phyloP scores from a whole-genome alignment of 2,113 vertebrate genomes.

The Paralichthys olivaceus region DNA sequence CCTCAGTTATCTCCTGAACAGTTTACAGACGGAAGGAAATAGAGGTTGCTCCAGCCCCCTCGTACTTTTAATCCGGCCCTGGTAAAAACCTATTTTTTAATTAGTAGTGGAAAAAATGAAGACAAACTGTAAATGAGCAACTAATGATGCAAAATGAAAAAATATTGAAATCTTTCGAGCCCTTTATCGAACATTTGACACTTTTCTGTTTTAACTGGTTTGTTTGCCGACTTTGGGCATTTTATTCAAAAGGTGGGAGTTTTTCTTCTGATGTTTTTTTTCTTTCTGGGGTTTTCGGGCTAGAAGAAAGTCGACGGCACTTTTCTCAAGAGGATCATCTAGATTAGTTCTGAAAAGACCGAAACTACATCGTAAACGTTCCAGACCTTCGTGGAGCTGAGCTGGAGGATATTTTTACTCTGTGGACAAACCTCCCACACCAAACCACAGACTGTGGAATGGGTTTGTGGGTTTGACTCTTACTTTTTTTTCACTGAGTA shows the following conservation, averaged over 20 bases:
- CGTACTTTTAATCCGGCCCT: background rate
- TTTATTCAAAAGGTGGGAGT: slow-evolving; percentile 10
- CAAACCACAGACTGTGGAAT: slow-evolving; percentile 69
- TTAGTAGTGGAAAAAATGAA: background rate
- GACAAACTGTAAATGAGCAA: background rate
- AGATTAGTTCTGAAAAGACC: background rate
- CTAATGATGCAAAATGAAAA: background rate
- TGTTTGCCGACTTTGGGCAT: slow-evolving; percentile 30
- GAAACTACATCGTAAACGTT: background rate
- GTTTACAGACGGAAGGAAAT: too few species aligned
- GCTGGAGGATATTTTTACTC: slow-evolving; percentile 75
- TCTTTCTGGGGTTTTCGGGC: slow-evolving; percentile 16
- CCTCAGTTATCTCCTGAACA: too few species aligned
- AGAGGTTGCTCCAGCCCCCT: background rate
- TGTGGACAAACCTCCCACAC: slow-evolving; percentile 53
- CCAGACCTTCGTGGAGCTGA: background rate
- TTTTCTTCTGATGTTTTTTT: background rate
- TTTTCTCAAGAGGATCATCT: slow-evolving; percentile 9
- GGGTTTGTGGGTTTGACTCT: slow-evolving; percentile 44
- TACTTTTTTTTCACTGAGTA: slow-evolving; percentile 41
- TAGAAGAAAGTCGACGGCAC: slow-evolving; percentile 23
- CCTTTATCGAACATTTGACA: slow-evolving; percentile 19
- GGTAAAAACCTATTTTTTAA: background rate
- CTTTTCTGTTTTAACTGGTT: slow-evolving; percentile 5
- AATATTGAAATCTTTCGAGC: slow-evolving; percentile 6